phyloP scores from a whole-genome alignment of 37 sponge, comb jelly and placozoan species.

The Chondrosia reniformis region DNA sequence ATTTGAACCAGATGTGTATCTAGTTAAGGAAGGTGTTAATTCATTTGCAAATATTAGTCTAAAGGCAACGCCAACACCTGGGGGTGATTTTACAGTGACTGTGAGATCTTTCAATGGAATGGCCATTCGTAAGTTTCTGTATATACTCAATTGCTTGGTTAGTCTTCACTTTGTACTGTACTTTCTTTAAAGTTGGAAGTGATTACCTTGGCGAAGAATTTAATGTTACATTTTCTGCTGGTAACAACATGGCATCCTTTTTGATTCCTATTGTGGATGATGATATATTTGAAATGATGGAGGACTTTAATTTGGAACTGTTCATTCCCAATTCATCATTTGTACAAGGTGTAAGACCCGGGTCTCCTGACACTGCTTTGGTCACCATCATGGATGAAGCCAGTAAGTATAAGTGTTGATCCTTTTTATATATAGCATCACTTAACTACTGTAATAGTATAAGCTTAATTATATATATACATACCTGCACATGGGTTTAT shows the following conservation, averaged over 20 bases:
- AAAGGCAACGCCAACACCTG: not conserved
- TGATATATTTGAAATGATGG: not conserved
- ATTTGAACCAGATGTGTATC: constrained; percentile 40
- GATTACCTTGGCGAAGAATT: not conserved
- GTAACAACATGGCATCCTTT: not conserved
- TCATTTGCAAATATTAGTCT: not conserved
- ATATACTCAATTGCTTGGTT: too few relatives aligned
- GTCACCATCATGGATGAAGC: constrained; percentile 11
- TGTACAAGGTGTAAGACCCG: not conserved
- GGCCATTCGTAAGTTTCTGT: not conserved
- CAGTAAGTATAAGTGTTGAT: constrained; percentile 9
- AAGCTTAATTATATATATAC: too few relatives aligned
- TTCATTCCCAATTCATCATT: not conserved
- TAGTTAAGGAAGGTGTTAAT: constrained; percentile 20
- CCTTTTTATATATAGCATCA: too few relatives aligned
- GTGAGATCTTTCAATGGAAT: not conserved
- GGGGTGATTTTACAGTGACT: not conserved
- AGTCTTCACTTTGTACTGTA: not conserved
- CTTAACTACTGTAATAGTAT: too few relatives aligned
- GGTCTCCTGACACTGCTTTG: constrained; percentile 1
- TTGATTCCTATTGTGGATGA: constrained; percentile 1
- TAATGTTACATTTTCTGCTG: not conserved
- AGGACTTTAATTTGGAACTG: not conserved
- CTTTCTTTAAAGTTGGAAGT: not conserved
- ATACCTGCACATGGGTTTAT: too few relatives aligned